phyloP scores from a whole-genome alignment of 2,797 vertebrate species.

The Oreonectes daqikongensis region DNA sequence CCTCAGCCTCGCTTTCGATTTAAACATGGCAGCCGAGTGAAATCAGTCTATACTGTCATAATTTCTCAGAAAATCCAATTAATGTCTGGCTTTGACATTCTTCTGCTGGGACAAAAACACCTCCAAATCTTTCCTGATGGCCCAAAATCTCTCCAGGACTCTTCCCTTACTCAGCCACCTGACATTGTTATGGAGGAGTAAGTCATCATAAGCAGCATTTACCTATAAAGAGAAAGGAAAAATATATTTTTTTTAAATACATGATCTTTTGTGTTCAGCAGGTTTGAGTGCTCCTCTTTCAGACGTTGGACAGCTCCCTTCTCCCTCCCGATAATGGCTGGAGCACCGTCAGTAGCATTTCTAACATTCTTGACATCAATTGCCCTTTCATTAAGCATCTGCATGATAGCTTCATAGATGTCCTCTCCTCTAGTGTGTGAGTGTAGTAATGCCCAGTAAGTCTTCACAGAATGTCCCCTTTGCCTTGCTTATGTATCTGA shows the following conservation, averaged over 20 bases:
- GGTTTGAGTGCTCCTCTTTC: constrained; percentile 35
- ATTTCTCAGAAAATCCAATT: neutral
- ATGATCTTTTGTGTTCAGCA: constrained; percentile 30
- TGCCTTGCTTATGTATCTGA: constrained; percentile 23
- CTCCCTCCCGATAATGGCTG: constrained; percentile 44
- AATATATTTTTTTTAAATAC: too few relatives aligned
- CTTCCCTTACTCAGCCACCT: constrained; percentile 36
- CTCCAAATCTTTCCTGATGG: constrained; percentile 21
- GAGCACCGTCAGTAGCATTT: constrained; percentile 44
- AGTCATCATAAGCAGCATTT: constrained; percentile 23
- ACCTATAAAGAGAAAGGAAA: constrained; percentile 8
- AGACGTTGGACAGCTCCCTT: constrained; percentile 25
- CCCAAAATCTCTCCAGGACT: constrained; percentile 30
- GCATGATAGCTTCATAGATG: constrained; percentile 1
- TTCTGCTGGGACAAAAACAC: constrained; percentile 14
- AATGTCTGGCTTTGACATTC: constrained; percentile 1
- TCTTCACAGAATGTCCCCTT: constrained; percentile 34
- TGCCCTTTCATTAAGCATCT: constrained; percentile 1
- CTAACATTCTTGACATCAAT: neutral
- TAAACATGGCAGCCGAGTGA: too few relatives aligned
- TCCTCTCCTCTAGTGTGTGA: constrained; percentile 10
- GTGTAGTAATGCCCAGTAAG: neutral
- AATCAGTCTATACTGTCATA: too few relatives aligned
- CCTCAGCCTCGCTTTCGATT: too few relatives aligned
- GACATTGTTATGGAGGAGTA: constrained; percentile 24